A percentile compares a stretch with the other conserved stretches of the same genome.
Evolutionary conservation across 2,113 vertebrate genomes (phyloP).

Genomic region (Actenoides lindsayi): DNA sequence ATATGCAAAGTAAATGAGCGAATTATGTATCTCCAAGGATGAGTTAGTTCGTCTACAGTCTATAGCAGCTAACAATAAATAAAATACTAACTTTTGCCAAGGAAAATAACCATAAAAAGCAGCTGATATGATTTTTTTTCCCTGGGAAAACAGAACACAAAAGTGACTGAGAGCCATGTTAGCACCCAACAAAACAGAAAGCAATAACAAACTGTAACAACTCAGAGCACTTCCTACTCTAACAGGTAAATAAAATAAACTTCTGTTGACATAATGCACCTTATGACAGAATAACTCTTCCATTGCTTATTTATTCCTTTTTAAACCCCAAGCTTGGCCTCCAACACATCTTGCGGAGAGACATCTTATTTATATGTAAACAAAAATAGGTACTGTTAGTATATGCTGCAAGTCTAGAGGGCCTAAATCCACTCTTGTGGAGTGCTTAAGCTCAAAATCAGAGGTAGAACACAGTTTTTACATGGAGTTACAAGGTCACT

Average conservation of each 20-base stretch:
- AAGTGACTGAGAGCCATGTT: neutral
- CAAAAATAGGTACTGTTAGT: neutral
- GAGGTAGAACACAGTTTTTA: neutral
- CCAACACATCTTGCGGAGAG: neutral
- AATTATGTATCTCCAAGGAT: neutral
- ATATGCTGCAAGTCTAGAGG: neutral
- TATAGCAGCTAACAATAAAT: neutral
- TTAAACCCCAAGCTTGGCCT: slow-evolving; percentile 42
- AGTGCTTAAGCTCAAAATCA: neutral
- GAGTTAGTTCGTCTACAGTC: neutral
- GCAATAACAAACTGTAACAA: slow-evolving; percentile 9
- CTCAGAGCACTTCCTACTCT: neutral
- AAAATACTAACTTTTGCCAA: neutral
- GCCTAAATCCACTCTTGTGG: neutral
- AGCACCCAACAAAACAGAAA: neutral
- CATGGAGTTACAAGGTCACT: neutral
- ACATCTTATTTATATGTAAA: slow-evolving; percentile 9
- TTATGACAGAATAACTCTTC: slow-evolving; percentile 9
- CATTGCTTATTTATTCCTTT: slow-evolving; percentile 15
- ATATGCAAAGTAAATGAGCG: neutral
- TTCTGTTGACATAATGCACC: slow-evolving; percentile 43
- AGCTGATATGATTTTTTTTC: neutral
- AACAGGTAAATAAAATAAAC: slow-evolving; percentile 25
- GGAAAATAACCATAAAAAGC: neutral
- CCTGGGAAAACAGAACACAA: neutral